Conservation (phyloP, 2,888 invertebrate species). For the Drosophila stalkeri region DNA sequence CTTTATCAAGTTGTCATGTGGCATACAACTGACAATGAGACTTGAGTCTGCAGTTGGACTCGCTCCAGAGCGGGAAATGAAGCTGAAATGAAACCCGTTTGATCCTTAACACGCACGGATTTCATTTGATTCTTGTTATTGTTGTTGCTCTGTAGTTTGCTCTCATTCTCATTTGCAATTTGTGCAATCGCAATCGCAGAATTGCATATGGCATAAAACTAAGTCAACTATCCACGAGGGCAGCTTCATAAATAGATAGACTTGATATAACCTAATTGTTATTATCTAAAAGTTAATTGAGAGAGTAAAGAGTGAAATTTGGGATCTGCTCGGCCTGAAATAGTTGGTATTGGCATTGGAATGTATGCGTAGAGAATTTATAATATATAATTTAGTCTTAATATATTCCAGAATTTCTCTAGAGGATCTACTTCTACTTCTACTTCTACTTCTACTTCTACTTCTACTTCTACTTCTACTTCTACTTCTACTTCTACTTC, state of each 20-base stretch:
- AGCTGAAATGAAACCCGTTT: slow-evolving; percentile 62
- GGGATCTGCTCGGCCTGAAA: not conserved
- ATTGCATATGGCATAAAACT: slow-evolving; percentile 36
- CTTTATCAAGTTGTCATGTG: slow-evolving; percentile 76
- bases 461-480: too few relatives aligned
- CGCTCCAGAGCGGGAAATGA: not conserved
- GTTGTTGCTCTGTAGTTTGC: slow-evolving; percentile 4
- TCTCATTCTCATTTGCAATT: slow-evolving; percentile 62
- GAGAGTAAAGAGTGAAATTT: not conserved
- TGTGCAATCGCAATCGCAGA: slow-evolving; percentile 51
- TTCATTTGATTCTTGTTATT: slow-evolving; percentile 1
- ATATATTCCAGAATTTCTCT: not conserved
- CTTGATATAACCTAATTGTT: not conserved
- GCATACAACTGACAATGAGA: slow-evolving; percentile 54
- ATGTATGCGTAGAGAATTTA: not conserved
- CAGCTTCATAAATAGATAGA: not conserved
- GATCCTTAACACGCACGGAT: slow-evolving; percentile 73
- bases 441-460: too few relatives aligned
- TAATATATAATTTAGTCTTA: not conserved
- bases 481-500: too few relatives aligned
- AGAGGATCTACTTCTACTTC: not conserved
- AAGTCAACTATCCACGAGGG: slow-evolving; percentile 41
- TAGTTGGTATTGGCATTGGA: not conserved
- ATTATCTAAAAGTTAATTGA: not conserved
- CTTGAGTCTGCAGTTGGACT: slow-evolving; percentile 14